Conservation (phyloP, 2,797 vertebrate species). For the Gorsachius magnificus region DNA sequence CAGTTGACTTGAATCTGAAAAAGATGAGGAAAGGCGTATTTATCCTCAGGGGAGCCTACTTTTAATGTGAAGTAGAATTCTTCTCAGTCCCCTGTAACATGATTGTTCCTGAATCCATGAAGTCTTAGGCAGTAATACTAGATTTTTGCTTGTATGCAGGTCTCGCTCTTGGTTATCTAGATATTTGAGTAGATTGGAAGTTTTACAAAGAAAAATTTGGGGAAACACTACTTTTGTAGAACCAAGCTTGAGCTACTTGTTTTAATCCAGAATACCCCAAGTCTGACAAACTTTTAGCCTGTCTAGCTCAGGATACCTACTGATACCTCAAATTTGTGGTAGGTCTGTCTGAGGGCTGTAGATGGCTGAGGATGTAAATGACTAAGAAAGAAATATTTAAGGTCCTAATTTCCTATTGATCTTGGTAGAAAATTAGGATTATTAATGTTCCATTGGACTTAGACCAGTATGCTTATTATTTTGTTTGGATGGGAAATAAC, state of each 20-base stretch:
- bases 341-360: neutral
- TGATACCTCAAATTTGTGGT: neutral
- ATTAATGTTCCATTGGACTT: neutral
- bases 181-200: neutral
- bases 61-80: neutral
- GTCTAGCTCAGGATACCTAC: neutral
- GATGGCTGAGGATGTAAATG: neutral
- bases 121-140: neutral
- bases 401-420: neutral
- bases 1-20: neutral
- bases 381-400: neutral
- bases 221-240: neutral
- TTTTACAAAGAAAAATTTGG: neutral
- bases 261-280: neutral
- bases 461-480: neutral
- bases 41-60: neutral
- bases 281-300: neutral
- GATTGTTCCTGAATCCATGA: neutral
- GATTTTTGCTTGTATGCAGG: neutral
- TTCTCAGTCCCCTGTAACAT: accelerated
- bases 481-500: neutral
- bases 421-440: neutral
- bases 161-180: neutral
- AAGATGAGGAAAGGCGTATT: neutral
- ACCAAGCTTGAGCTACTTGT: neutral